phyloP scores from a whole-genome alignment of 2,113 vertebrate genomes.

The Rhagologus leucostigma region DNA sequence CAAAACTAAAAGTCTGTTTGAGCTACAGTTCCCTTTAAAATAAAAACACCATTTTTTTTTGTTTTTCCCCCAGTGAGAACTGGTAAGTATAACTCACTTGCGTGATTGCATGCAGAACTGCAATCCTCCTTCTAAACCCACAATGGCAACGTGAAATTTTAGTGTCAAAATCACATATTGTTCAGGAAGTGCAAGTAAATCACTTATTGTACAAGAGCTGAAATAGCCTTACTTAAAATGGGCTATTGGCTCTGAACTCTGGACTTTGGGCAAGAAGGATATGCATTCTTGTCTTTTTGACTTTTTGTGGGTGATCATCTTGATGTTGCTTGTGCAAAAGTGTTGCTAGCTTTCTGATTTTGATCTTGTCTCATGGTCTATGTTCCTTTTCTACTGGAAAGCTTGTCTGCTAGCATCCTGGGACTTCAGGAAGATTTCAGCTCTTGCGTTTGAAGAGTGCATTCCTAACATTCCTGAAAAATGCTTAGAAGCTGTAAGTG shows the following conservation, averaged over 20 bases:
- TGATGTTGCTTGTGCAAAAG: not conserved
- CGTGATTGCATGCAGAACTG: not conserved
- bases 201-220: not conserved
- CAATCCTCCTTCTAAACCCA: not conserved
- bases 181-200: not conserved
- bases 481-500: not conserved
- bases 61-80: not conserved
- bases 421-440: not conserved
- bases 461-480: not conserved
- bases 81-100: not conserved
- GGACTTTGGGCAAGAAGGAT: not conserved
- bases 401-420: not conserved
- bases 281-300: not conserved
- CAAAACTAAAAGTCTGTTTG: not conserved
- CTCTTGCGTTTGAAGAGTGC: not conserved
- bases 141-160: not conserved
- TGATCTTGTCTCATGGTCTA: not conserved
- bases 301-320: not conserved
- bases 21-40: not conserved
- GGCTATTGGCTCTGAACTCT: not conserved
- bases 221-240: not conserved
- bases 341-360: not conserved
- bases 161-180: not conserved
- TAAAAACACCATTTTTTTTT: not conserved
- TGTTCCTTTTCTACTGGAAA: not conserved